Evolutionary conservation across 53 echinoderm and acorn worm genomes (phyloP), one percentile per base, ranked within the genome.

Genomic region (Arbacia lixula): DNA sequence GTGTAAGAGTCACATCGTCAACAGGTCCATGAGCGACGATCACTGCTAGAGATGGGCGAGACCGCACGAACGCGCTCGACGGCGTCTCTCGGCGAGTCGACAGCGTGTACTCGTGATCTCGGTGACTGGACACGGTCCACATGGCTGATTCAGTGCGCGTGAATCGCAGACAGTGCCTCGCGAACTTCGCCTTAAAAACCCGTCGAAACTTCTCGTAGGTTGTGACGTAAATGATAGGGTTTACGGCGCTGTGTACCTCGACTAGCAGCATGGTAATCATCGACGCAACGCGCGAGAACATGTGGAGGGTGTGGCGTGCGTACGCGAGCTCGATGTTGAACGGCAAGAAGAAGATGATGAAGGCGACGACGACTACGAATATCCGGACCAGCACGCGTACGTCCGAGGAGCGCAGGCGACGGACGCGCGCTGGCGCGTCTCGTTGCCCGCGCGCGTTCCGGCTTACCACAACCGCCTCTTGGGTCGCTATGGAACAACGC

Each of bases 61-160:
- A n/a, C n/a, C n/a, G n/a, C n/a, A n/a, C n/a, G n/a, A n/a, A n/a
- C n/a, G n/a, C n/a, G n/a, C n/a, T n/a, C n/a, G n/a, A n/a, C n/a
- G n/a, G n/a, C n/a, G 49, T 46, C 9, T 8, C 14, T 46, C 49
- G 49, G 42, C 72, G 72, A 41, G 41, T 25, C 6, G 72, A 12
- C 16, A 43, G 72, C 49, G 50, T 27, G 19, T 71, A 43, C 27
- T 71, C 39, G 35, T 46, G 41, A 40, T 19, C 17, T 4, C 42
- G 41, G 12, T 71, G 50, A 54, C 75, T 75, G 53, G 75, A 34
- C 21, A 54, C 56, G 33, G 75, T 75, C 75, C 75, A 75, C 16
- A 75, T 55, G 20, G 53, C 34, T 4, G 75, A 75, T 1, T 75
- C 54, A 29, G 33, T 25, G 8, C 19, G 53, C 19, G 31, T 53